Percentiles rank a stretch among this genome's conserved stretches.
phyloP scores from a whole-genome alignment of 92 coral and sea anemone genomes.

The Porites rus region DNA sequence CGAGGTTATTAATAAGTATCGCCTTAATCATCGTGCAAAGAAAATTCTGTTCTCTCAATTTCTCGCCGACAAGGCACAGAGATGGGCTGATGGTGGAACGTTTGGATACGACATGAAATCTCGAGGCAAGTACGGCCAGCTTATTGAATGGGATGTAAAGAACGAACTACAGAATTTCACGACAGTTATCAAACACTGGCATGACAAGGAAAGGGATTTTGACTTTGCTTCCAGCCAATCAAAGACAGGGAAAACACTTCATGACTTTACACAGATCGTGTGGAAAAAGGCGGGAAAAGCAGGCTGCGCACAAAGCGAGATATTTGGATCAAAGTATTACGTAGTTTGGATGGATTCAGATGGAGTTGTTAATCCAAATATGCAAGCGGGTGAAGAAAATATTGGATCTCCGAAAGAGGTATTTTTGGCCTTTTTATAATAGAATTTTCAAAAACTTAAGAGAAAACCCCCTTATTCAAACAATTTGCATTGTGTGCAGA shows the following conservation, averaged over 20 bases:
- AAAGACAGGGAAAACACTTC: conserved; percentile 81
- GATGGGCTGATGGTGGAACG: conserved; percentile 88
- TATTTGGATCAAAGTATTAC: conserved; percentile 84
- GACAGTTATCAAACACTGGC: conserved; percentile 88
- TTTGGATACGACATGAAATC: conserved; percentile 90
- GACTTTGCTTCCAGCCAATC: conserved; percentile 73
- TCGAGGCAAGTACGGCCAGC: conserved; percentile 88
- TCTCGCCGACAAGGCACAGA: conserved; percentile 81
- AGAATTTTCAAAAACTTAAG: neutral
- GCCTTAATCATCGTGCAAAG: conserved; percentile 81
- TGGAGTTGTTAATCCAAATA: conserved; percentile 68
- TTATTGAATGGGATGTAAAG: conserved; percentile 91
- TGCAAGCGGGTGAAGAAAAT: conserved; percentile 44
- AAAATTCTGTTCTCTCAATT: conserved; percentile 69
- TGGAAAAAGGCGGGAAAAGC: conserved; percentile 89
- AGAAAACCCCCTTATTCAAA: no score
- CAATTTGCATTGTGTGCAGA: no score
- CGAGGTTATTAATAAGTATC: conserved; percentile 81
- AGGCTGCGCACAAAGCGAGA: conserved; percentile 78
- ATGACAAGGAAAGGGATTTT: conserved; percentile 81
- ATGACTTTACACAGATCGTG: conserved; percentile 88
- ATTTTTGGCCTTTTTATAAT: neutral
- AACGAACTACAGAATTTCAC: conserved; percentile 76
- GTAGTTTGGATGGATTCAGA: conserved; percentile 97
- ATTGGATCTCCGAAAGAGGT: conserved; percentile 81